phyloP scores from a whole-genome alignment of 1,140 invertebrate species.

The Microplitis demolitor region DNA sequence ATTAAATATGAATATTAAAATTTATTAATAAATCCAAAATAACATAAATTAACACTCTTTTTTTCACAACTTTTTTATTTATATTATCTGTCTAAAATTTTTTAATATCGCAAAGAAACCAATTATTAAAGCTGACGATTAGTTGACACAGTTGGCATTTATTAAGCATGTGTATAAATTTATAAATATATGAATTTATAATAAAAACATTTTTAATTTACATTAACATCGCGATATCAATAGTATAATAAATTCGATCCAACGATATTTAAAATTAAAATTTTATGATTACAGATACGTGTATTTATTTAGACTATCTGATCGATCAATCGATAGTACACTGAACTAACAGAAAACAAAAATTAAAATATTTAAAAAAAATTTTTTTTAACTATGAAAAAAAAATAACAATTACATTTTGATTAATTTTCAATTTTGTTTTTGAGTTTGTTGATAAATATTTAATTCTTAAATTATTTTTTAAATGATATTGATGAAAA shows the following conservation, averaged over 20 bases:
- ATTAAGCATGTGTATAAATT: not conserved
- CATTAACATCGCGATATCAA: not conserved
- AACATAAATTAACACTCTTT: not conserved
- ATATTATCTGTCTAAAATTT: not conserved
- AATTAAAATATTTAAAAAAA: too few species aligned
- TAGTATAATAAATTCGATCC: not conserved
- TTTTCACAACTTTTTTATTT: not conserved
- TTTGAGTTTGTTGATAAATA: too few species aligned
- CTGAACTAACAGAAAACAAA: not conserved
- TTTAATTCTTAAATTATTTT: too few species aligned
- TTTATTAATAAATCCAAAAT: not conserved
- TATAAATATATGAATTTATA: too few species aligned
- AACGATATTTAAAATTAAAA: not conserved
- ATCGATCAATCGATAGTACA: not conserved
- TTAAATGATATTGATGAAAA: too few species aligned
- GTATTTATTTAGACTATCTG: not conserved
- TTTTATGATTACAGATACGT: not conserved
- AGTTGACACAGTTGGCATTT: slow-evolving; percentile 13
- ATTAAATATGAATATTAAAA: not conserved
- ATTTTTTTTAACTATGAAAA: too few species aligned
- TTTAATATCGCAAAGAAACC: not conserved
- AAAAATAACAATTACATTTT: too few species aligned
- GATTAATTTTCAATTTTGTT: too few species aligned
- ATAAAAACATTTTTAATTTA: not conserved
- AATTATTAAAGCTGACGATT: not conserved